Percentiles rank a stretch among this genome's conserved stretches.
phyloP scores from a whole-genome alignment of 2,888 invertebrate species.

The Acronicta psi region DNA sequence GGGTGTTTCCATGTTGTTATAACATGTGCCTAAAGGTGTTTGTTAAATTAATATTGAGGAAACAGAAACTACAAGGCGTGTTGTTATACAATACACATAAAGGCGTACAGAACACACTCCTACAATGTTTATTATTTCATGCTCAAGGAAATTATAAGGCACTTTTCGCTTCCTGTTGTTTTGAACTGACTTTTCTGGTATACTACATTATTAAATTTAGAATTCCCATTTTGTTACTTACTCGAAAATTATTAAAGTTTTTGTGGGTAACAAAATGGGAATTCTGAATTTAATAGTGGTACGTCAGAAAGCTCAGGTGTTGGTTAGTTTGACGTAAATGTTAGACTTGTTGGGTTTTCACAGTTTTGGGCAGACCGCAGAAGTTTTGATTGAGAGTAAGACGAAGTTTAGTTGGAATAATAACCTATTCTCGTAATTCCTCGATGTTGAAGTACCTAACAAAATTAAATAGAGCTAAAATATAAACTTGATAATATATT shows the following conservation, averaged over 20 bases:
- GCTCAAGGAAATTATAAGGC: slow-evolving; percentile 12
- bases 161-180: not conserved
- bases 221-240: not conserved
- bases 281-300: not conserved
- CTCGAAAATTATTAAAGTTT: not conserved
- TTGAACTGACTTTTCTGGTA: too few species aligned
- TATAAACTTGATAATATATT: too few species aligned
- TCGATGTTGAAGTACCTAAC: not conserved
- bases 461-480: slow-evolving; percentile 3
- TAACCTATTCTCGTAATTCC: slow-evolving; percentile 21
- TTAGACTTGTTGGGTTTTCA: slow-evolving; percentile 16
- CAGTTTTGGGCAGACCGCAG: slow-evolving; percentile 26
- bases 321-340: slow-evolving; percentile 29
- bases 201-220: too few species aligned
- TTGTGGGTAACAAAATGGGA: slow-evolving; percentile 9
- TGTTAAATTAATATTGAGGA: slow-evolving; percentile 25
- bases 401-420: slow-evolving; percentile 20
- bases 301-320: slow-evolving; percentile 18
- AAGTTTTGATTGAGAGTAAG: slow-evolving; percentile 49
- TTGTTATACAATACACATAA: not conserved
- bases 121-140: not conserved
- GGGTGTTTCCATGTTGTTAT: slow-evolving; percentile 38
- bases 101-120: not conserved
- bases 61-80: slow-evolving; percentile 11
- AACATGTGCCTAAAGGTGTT: slow-evolving; percentile 31